Percentiles rank a stretch among this genome's conserved stretches.
Evolutionary conservation across 2,888 invertebrate genomes (phyloP).

Genomic region (Crioceris asparagi): DNA sequence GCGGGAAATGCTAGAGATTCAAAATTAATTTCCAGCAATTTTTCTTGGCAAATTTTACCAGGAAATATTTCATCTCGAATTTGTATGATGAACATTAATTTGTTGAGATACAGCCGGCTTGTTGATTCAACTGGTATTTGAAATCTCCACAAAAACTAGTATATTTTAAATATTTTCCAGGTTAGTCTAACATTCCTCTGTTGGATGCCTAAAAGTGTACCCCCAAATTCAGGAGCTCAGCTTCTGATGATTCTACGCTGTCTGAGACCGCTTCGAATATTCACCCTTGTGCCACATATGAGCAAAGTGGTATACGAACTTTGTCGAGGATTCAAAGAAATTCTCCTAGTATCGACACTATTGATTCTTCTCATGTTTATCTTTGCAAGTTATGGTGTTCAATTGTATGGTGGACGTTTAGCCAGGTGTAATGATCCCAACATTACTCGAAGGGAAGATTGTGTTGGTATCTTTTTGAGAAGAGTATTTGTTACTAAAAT

Average conservation of each 20-base stretch:
- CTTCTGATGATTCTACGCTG: constrained; percentile 93
- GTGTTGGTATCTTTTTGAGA: constrained; percentile 90
- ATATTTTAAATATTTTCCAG: constrained; percentile 39
- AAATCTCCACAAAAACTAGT: too few relatives aligned
- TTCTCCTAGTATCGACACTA: constrained; percentile 90
- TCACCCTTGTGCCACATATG: constrained; percentile 98
- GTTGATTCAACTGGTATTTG: too few relatives aligned
- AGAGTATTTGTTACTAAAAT: constrained; percentile 96
- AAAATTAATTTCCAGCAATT: too few relatives aligned
- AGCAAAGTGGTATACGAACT: constrained; percentile 97
- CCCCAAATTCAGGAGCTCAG: constrained; percentile 89
- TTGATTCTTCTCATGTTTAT: constrained; percentile 97
- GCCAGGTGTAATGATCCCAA: constrained; percentile 96
- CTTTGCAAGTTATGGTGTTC: constrained; percentile 98
- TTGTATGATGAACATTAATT: too few relatives aligned
- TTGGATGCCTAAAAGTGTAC: constrained; percentile 92
- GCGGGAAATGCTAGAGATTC: too few relatives aligned
- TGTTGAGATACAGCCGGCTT: too few relatives aligned
- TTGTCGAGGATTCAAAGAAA: constrained; percentile 97
- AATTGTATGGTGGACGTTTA: constrained; percentile 90
- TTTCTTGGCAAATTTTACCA: too few relatives aligned
- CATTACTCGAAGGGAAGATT: constrained; percentile 70
- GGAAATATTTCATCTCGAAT: too few relatives aligned
- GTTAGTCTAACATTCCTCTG: constrained; percentile 89
- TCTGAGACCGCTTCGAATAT: constrained; percentile 90